Evolutionary conservation across 2,113 vertebrate genomes (phyloP).

Genomic region (Noctilio leporinus): DNA sequence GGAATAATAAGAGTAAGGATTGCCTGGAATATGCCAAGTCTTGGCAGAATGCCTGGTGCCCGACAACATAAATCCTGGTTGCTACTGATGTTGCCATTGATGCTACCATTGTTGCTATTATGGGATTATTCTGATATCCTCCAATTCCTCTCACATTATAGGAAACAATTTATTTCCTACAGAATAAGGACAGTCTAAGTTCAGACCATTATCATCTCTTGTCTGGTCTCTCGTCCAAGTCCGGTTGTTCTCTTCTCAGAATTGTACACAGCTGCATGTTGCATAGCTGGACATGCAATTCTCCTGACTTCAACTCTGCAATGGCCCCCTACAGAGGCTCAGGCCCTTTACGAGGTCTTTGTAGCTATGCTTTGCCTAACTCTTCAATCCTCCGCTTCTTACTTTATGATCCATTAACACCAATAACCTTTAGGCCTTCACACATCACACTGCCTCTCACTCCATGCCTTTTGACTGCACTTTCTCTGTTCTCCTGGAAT

Average conservation of each 20-base stretch:
- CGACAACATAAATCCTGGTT: neutral
- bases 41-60: neutral
- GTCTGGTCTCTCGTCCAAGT: neutral
- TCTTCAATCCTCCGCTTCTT: neutral
- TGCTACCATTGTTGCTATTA: neutral
- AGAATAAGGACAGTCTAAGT: neutral
- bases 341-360: neutral
- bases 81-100: neutral
- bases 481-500: neutral
- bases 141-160: neutral
- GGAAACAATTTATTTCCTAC: neutral
- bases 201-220: neutral
- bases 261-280: neutral
- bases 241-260: neutral
- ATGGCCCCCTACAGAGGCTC: neutral
- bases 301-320: neutral
- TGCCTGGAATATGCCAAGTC: neutral
- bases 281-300: neutral
- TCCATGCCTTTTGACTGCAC: neutral
- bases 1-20: neutral
- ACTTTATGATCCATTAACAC: neutral
- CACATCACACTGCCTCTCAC: neutral
- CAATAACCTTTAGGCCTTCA: neutral
- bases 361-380: neutral
- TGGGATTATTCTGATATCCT: neutral